These are phyloP conservation scores for Troides oblongomaculatus DNA, from an alignment of 2,888 invertebrate species.

Conservation along the genomic window DNA sequence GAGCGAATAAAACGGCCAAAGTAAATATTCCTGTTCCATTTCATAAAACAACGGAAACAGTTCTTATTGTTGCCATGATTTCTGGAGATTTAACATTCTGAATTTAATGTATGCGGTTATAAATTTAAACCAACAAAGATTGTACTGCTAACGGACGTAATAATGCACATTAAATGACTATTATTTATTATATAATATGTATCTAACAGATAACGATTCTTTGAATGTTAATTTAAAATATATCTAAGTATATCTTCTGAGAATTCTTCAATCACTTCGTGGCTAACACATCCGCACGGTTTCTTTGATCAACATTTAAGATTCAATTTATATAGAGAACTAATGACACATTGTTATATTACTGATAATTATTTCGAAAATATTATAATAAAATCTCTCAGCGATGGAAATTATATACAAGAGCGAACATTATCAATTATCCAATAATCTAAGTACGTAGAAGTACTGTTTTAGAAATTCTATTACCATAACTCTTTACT, in stretches of 20 bases:
- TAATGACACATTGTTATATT: slow-evolving; percentile 64
- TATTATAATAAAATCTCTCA: slow-evolving; percentile 38
- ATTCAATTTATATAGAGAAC: slow-evolving; percentile 66
- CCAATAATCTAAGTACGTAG: too few species aligned
- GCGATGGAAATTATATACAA: slow-evolving; percentile 31
- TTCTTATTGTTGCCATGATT: slow-evolving; percentile 2
- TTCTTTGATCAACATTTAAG: slow-evolving; percentile 63
- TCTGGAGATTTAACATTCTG: slow-evolving; percentile 1
- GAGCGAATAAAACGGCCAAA: slow-evolving; percentile 53
- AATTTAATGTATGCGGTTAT: neutral
- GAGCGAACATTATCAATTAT: neutral
- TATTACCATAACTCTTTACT: too few species aligned
- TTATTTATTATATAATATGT: slow-evolving; percentile 4
- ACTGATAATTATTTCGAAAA: slow-evolving; percentile 55
- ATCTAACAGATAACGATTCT: slow-evolving; percentile 13
- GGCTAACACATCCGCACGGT: slow-evolving; percentile 54
- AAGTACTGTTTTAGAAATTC: too few species aligned
- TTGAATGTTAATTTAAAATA: slow-evolving; percentile 22
- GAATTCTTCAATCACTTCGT: slow-evolving; percentile 54
- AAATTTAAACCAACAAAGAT: neutral
- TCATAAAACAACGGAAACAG: slow-evolving; percentile 23
- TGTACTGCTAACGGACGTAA: neutral
- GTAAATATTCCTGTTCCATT: slow-evolving; percentile 44
- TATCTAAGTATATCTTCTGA: slow-evolving; percentile 38
- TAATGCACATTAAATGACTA: slow-evolving; percentile 1